phyloP scores from a whole-genome alignment of 2,888 invertebrate genomes.

The Hydropsyche betteni region DNA sequence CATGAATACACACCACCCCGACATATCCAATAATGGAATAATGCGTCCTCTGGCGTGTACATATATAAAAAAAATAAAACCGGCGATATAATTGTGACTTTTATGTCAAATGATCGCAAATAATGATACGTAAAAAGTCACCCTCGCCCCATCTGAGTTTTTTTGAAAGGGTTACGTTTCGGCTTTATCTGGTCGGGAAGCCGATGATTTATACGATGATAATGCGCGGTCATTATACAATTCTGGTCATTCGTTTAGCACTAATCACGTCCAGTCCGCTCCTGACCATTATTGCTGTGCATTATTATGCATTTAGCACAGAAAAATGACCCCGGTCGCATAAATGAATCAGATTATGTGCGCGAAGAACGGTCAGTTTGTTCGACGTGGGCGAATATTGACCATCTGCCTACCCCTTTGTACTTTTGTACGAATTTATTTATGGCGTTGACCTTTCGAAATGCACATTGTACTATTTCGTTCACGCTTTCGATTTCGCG shows the following conservation, averaged over 20 bases:
- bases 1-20: conserved; percentile 13
- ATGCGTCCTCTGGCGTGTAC: neutral
- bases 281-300: neutral
- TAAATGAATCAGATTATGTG: conserved; percentile 7
- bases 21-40: conserved; percentile 20
- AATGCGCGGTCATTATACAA: conserved; percentile 24
- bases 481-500: conserved; percentile 1
- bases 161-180: conserved; percentile 1
- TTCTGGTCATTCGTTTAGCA: conserved; percentile 34
- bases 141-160: conserved; percentile 14
- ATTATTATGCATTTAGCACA: conserved; percentile 31
- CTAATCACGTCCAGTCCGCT: conserved; percentile 33
- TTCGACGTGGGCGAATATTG: conserved; percentile 20
- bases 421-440: neutral
- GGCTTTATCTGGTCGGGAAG: neutral
- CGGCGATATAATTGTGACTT: conserved; percentile 48
- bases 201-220: conserved; percentile 4
- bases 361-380: conserved; percentile 22
- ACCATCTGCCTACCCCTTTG: conserved; percentile 13
- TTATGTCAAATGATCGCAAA: conserved; percentile 42
- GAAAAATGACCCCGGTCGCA: conserved; percentile 18
- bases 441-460: conserved; percentile 13
- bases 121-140: conserved; percentile 10
- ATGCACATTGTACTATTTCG: neutral
- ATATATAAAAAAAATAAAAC: conserved; percentile 35